Base-by-base conservation (phyloP, 2,888 invertebrate genomes). In the Diogma glabrata region DNA sequence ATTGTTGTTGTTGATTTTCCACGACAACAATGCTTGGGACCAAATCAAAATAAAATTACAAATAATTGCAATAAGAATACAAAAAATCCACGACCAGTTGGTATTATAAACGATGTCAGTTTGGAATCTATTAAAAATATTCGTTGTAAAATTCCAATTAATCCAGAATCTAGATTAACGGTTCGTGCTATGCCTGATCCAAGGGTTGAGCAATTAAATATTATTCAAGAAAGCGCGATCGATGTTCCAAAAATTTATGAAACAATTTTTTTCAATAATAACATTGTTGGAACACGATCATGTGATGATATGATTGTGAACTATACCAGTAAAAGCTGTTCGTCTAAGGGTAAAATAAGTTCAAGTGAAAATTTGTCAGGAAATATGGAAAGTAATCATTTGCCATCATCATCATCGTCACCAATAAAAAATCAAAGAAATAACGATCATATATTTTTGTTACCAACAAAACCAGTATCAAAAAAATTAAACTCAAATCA, bases 1-100 rank as follows among this genome's bases (percentile, higher is more conserved):
- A 87, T 88, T 60, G 66, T 86, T 26, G 81, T 85, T 0, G 84
- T 86, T 0, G 87, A 88, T 63, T 86, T 86, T 62, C 79, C 80
- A 1, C 71, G 72, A 14, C 61, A 60, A 10, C 36, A 23, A n/a
- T 43, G 43, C 16, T 24, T 33, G 20, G 19, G 30, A 7, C 26
- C 22, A 7, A 47, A 38, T 22, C 47, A 14, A 14, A 36, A 24
- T 22, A 38, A 40, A 47, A 2, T 22, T 5, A 20, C 45, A 12
- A 28, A 22, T 12, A 4, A 12, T 3, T 8, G 7, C n/a, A 19
- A 33, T n/a, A 38, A 40, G 20, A 26, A 26, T 19, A 17, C 12
- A 17, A 47, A 47, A 26, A 26, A 22, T 43, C 24, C 20, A 9
- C 30, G 55, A 16, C 55, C 55, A 10, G 4, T 48, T 9, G 54